Evolutionary conservation across 2,888 invertebrate genomes (phyloP).

Genomic region (Tetramorium bicarinatum): DNA sequence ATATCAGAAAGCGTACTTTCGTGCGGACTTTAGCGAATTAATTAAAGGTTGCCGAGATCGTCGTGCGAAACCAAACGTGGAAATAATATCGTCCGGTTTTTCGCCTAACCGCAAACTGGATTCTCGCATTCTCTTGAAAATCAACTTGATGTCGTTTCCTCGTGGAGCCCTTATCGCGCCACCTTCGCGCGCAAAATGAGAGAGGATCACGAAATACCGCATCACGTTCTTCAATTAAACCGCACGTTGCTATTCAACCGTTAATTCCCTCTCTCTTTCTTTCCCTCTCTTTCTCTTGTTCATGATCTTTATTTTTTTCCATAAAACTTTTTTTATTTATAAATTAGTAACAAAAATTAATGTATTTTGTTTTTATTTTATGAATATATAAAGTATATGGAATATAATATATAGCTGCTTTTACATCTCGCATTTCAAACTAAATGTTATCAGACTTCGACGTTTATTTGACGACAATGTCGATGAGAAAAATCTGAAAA

Average conservation of each 20-base stretch:
- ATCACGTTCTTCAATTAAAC: conserved; percentile 19
- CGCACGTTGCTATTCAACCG: background rate
- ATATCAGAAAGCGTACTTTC: conserved; percentile 28
- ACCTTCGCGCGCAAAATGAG: background rate
- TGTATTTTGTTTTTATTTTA: background rate
- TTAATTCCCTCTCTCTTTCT: too few species aligned
- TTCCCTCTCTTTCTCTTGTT: background rate
- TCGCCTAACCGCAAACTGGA: conserved; percentile 7
- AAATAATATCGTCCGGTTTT: conserved; percentile 46
- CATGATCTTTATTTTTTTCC: background rate
- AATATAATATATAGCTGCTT: too few species aligned
- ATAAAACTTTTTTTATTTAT: background rate
- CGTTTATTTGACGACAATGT: background rate
- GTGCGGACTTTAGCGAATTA: conserved; percentile 25
- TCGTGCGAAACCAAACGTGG: conserved; percentile 3
- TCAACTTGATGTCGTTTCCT: background rate
- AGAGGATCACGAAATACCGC: background rate
- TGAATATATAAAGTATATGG: background rate
- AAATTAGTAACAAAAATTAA: background rate
- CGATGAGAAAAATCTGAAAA: background rate
- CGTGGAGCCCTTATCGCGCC: background rate
- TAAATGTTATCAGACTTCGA: background rate
- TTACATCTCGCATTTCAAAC: background rate
- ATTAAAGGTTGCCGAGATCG: conserved; percentile 22
- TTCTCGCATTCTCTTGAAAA: conserved; percentile 4